Percentiles rank a stretch among this genome's conserved stretches.
phyloP scores from a whole-genome alignment of 2,113 vertebrate species.

The Rhinichthys klamathensis region DNA sequence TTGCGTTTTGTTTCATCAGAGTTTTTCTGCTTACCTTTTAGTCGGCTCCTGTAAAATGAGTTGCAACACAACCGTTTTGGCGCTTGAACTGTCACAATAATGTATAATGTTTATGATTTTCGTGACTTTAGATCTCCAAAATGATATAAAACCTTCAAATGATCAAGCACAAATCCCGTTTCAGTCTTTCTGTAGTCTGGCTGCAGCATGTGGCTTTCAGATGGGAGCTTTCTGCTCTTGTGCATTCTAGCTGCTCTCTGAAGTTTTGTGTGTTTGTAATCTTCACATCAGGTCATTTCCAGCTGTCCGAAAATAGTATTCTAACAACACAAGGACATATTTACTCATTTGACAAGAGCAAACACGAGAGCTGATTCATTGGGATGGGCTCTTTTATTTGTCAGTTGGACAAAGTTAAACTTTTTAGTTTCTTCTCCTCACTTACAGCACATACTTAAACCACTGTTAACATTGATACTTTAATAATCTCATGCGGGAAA shows the following conservation, averaged over 20 bases:
- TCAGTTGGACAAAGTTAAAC: constrained; percentile 16
- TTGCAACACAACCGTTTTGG: background rate
- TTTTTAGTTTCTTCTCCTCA: background rate
- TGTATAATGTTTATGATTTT: background rate
- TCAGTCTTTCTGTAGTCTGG: background rate
- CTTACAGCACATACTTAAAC: background rate
- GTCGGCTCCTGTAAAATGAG: background rate
- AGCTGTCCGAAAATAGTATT: background rate
- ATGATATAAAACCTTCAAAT: background rate
- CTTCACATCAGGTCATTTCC: background rate
- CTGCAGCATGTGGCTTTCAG: background rate
- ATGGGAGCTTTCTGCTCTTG: background rate
- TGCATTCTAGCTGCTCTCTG: background rate
- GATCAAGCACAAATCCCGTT: background rate
- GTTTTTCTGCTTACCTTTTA: background rate
- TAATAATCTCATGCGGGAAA: background rate
- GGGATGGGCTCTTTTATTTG: constrained; percentile 16
- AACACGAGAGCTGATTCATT: background rate
- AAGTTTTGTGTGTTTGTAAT: background rate
- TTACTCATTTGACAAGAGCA: background rate
- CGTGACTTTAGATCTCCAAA: background rate
- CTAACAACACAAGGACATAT: background rate
- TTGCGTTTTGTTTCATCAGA: background rate
- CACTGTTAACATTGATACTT: background rate
- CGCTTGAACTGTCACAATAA: background rate